These are phyloP conservation scores for Saimiri boliviensis DNA, from an alignment of 2,113 vertebrate genomes.

Conservation along the genomic window DNA sequence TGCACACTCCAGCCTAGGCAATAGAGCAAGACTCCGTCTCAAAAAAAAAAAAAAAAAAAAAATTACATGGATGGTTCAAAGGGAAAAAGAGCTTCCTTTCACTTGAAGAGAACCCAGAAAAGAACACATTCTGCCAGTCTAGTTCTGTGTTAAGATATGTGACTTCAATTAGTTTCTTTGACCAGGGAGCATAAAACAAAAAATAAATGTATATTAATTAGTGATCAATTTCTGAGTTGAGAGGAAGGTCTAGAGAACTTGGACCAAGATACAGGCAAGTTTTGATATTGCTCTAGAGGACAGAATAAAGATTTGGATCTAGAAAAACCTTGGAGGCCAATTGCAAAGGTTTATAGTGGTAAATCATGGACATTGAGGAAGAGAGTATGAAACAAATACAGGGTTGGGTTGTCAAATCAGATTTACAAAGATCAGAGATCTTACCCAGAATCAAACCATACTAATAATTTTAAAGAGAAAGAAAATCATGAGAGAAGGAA, in stretches of 20 bases:
- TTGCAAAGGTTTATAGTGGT: background rate
- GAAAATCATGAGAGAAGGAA: background rate
- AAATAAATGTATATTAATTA: background rate
- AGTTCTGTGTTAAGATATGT: background rate
- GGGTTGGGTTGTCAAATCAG: background rate
- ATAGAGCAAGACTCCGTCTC: no score
- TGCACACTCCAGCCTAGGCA: no score
- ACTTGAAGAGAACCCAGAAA: background rate
- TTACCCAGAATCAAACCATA: background rate
- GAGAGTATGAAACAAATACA: background rate
- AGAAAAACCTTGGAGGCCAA: background rate
- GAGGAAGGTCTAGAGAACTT: background rate
- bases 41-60: conserved; percentile 36
- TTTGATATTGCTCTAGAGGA: background rate
- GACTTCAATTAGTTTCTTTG: background rate
- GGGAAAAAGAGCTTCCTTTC: background rate
- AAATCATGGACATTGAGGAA: background rate
- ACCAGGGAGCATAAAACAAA: background rate
- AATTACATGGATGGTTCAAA: background rate
- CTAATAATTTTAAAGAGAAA: conserved; percentile 17
- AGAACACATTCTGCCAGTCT: background rate
- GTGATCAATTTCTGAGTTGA: background rate
- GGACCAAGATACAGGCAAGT: background rate
- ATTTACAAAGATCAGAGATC: background rate
- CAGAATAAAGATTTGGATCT: background rate